Base-by-base conservation (phyloP, 2,113 vertebrate species). In the Xiphophorus couchianus region DNA sequence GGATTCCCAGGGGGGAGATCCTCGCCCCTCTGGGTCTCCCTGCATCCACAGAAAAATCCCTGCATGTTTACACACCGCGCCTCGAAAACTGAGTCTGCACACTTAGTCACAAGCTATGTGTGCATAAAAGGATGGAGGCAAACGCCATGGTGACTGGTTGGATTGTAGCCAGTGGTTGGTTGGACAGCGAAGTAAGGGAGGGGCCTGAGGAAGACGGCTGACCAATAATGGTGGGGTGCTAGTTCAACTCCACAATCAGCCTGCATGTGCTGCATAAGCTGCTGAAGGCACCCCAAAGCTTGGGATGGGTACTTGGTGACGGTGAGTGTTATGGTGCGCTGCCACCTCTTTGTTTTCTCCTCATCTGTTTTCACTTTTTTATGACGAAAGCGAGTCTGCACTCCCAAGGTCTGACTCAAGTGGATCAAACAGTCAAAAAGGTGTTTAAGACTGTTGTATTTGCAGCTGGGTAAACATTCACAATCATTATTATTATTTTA, bases 71-170 rank as follows among this genome's bases (percentile, higher is more conserved):
- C 35, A 74, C 80, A 39, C 71, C 78, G 30, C 64, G 44, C 37
- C 31, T 74, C 2, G 48, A 73, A 65, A 42, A 25, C 28, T 31
- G 60, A 73, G 70, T 25, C 29, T 27, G 33, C 63, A n/a, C 33
- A 3, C 66, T 69, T 60, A 74, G 39, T 76, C 61, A 15, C 78
- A 74, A 28, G 66, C 25, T 42, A 37, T 35, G 29, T 25, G n/a
- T 25, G 65, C 2, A 22, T 42, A 28, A 58, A 37, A 69, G 72
- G 69, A 80, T 79, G 81, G 80, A 86, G 61, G 87, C 77, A 81
- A 91, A 85, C 67, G 25, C 89, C 84, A 89, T 86, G 84, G 86
- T 35, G 82, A 90, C 86, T 66, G 72, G 27, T 72, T 83, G 74
- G 42, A 70, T 30, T 30, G 70, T 61, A 70, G 81, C 78, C 80